Evolutionary conservation across 2,888 invertebrate genomes (phyloP).

Genomic region (Sinodicranocentrus sp.): DNA sequence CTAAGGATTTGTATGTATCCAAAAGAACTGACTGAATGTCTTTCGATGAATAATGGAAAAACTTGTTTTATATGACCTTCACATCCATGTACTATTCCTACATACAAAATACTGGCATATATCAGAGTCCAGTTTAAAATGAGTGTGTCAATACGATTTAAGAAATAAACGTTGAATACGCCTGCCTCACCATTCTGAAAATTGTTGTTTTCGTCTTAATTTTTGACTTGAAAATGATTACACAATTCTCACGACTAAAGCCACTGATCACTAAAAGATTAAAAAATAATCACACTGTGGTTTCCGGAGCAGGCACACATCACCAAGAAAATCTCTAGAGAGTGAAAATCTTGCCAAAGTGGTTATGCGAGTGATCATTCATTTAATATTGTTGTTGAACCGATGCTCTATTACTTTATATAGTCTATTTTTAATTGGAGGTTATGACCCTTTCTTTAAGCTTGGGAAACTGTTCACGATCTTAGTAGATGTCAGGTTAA

Average conservation of each 20-base stretch:
- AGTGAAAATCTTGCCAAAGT: neutral
- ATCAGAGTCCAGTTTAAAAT: too few relatives aligned
- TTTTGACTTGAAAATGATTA: neutral
- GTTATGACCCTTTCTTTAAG: slow-evolving; percentile 1
- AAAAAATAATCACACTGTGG: neutral
- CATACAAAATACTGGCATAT: neutral
- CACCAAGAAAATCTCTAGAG: neutral
- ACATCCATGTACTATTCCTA: neutral
- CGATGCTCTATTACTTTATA: too few relatives aligned
- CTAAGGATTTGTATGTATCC: neutral
- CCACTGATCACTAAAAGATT: neutral
- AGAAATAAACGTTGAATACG: too few relatives aligned
- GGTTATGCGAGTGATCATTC: neutral
- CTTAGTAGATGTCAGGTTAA: neutral
- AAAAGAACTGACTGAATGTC: neutral
- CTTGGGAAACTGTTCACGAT: neutral
- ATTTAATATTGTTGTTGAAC: too few relatives aligned
- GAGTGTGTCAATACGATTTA: too few relatives aligned
- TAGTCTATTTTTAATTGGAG: too few relatives aligned
- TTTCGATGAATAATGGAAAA: slow-evolving; percentile 11
- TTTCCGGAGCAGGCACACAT: neutral
- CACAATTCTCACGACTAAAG: neutral
- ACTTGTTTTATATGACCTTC: slow-evolving; percentile 30
- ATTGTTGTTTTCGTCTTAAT: slow-evolving; percentile 4
- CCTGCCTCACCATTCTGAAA: too few relatives aligned